phyloP scores from a whole-genome alignment of 2,888 invertebrate genomes.

The Noctua fimbriata region DNA sequence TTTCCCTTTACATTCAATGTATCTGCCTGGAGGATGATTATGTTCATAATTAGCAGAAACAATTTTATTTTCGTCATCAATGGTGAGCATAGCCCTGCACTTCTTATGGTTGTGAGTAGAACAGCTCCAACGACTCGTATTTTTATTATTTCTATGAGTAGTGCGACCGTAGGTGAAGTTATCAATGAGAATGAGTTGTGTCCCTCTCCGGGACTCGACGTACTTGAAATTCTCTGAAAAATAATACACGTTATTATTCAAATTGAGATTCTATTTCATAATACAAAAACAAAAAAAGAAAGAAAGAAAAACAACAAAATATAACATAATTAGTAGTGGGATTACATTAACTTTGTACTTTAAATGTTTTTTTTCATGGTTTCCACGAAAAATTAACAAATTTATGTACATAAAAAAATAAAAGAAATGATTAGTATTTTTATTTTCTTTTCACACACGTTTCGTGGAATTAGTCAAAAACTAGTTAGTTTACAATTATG shows the following conservation, averaged over 20 bases:
- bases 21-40: constrained; percentile 42
- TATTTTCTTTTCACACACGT: not conserved
- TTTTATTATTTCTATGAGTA: not conserved
- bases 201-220: not conserved
- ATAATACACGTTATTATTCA: not conserved
- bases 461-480: not conserved
- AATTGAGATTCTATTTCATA: not conserved
- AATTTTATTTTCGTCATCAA: constrained; percentile 11
- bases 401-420: not conserved
- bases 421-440: not conserved
- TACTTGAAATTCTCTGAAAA: constrained; percentile 16
- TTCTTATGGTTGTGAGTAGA: constrained; percentile 21
- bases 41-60: constrained; percentile 23
- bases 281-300: not conserved
- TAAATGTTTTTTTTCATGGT: not conserved
- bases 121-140: constrained; percentile 17
- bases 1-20: constrained; percentile 11
- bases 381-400: not conserved
- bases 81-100: constrained; percentile 4
- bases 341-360: too few species aligned
- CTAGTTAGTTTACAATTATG: not conserved
- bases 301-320: not conserved
- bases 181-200: constrained; percentile 12
- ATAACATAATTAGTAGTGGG: not conserved
- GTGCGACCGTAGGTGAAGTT: constrained; percentile 21